Evolutionary conservation across 2,113 vertebrate species (phyloP).

Genomic region (Pithys albifrons): DNA sequence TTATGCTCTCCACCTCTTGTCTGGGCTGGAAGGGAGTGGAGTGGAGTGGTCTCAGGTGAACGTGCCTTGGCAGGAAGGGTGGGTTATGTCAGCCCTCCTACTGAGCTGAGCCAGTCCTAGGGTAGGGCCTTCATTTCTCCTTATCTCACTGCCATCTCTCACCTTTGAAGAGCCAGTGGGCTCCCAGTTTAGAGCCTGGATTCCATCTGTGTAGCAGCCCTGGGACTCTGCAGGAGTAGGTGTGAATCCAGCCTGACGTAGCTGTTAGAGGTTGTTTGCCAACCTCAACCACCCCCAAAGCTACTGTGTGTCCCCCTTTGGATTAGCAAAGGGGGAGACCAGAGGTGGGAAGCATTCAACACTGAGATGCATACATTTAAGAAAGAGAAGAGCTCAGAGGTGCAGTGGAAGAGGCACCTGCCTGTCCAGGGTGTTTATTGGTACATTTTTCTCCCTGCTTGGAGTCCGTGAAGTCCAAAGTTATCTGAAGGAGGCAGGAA

Average conservation of each 20-base stretch:
- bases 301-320: background rate
- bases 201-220: background rate
- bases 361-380: background rate
- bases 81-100: background rate
- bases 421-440: background rate
- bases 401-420: background rate
- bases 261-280: background rate
- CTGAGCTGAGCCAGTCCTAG: background rate
- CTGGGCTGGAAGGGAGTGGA: background rate
- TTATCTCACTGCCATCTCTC: background rate
- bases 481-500: background rate
- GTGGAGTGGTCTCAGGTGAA: background rate
- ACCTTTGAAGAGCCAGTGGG: background rate
- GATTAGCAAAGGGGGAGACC: background rate
- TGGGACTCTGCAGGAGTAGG: background rate
- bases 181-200: background rate
- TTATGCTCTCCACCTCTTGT: background rate
- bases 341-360: background rate
- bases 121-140: background rate
- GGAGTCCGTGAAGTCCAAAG: background rate
- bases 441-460: background rate
- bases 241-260: background rate
- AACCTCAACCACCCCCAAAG: background rate
- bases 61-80: background rate
- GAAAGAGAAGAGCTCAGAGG: background rate